phyloP scores from a whole-genome alignment of 2,888 invertebrate genomes.

The Toxonevra muliebris region DNA sequence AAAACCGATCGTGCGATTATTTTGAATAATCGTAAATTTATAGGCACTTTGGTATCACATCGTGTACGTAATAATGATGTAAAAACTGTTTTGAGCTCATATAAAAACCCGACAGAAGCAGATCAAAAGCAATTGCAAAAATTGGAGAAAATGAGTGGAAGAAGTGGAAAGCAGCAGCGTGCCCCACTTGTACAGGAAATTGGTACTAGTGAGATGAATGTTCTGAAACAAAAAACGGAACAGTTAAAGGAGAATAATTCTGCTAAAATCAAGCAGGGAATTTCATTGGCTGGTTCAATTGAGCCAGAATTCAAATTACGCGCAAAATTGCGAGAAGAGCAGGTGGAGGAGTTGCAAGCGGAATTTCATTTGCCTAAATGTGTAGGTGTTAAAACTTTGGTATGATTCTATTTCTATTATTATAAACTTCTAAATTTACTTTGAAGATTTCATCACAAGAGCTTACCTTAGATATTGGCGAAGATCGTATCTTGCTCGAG shows the following conservation, averaged over 20 bases:
- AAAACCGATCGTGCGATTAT: conserved; percentile 73
- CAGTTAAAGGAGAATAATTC: conserved; percentile 36
- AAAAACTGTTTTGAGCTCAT: conserved; percentile 63
- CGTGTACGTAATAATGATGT: conserved; percentile 77
- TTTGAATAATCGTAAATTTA: conserved; percentile 77
- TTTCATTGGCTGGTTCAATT: conserved; percentile 52
- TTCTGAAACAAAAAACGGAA: conserved; percentile 47
- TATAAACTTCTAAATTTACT: conserved; percentile 7
- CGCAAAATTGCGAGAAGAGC: conserved; percentile 67
- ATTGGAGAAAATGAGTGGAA: conserved; percentile 27
- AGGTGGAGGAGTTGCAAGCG: conserved; percentile 57
- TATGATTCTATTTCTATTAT: background rate
- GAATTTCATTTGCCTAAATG: conserved; percentile 64
- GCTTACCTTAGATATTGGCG: conserved; percentile 75
- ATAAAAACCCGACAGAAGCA: conserved; percentile 45
- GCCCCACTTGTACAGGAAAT: conserved; percentile 72
- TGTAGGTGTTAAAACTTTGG: conserved; percentile 43
- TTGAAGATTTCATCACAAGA: conserved; percentile 71
- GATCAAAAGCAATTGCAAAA: conserved; percentile 45
- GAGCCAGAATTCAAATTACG: conserved; percentile 71
- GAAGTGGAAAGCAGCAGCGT: background rate
- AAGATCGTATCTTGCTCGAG: conserved; percentile 78
- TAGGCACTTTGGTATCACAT: conserved; percentile 79
- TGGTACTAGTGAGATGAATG: conserved; percentile 45
- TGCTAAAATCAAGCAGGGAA: conserved; percentile 47